These are phyloP conservation scores for Drosophila sp. DNA, from an alignment of 1,140 invertebrate genomes.

Conservation along the genomic window DNA sequence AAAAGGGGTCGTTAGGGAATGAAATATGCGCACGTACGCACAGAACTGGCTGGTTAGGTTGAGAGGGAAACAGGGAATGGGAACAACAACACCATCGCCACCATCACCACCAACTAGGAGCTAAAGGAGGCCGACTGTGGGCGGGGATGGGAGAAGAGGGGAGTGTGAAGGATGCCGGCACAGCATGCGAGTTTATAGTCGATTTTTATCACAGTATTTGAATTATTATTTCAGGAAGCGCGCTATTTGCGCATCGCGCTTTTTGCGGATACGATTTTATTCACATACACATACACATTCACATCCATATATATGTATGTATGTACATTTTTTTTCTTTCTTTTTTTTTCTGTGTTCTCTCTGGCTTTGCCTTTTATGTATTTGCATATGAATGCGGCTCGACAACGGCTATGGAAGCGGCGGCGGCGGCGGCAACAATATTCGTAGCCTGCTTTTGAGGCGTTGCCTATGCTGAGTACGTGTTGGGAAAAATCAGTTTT, in stretches of 20 bases:
- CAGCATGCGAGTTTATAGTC: slow-evolving; percentile 75
- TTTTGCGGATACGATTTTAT: slow-evolving; percentile 75
- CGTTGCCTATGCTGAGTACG: slow-evolving; percentile 60
- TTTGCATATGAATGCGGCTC: slow-evolving; percentile 80
- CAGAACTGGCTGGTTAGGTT: slow-evolving; percentile 46
- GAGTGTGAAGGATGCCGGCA: slow-evolving; percentile 45
- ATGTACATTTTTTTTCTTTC: background rate
- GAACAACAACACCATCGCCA: background rate
- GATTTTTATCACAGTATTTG: slow-evolving; percentile 82
- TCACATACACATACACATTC: slow-evolving; percentile 15
- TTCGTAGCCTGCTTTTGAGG: slow-evolving; percentile 50
- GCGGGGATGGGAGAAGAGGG: slow-evolving; percentile 29
- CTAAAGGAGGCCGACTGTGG: slow-evolving; percentile 51
- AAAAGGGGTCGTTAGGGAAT: slow-evolving; percentile 83
- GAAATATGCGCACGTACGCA: slow-evolving; percentile 83
- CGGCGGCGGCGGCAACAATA: slow-evolving; percentile 42
- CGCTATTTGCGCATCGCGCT: slow-evolving; percentile 82
- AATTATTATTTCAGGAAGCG: slow-evolving; percentile 83
- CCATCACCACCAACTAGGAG: slow-evolving; percentile 8
- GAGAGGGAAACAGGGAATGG: slow-evolving; percentile 11
- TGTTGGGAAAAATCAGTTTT: slow-evolving; percentile 73
- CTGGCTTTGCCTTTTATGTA: slow-evolving; percentile 63
- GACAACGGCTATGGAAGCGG: slow-evolving; percentile 17
- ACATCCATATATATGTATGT: slow-evolving; percentile 11
- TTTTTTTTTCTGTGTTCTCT: slow-evolving; percentile 15